Base-by-base conservation (phyloP, 53 echinoderm and acorn worm species). In the Mesocentrotus franciscanus region DNA sequence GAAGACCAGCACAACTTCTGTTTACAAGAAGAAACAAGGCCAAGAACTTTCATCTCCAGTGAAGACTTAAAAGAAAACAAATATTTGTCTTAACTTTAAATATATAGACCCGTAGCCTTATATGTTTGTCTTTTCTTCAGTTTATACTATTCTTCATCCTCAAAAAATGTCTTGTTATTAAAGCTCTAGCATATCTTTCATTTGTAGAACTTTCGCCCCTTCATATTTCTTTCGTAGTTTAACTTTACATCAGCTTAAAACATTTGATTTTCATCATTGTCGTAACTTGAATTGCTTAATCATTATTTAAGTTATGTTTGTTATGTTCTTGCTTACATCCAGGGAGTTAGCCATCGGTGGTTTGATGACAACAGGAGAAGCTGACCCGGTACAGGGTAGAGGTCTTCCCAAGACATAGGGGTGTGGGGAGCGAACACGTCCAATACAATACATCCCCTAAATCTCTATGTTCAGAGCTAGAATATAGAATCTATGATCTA, bases 401-500 rank as follows among this genome's bases (percentile, higher is more conserved):
- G 87, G 87, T 34, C 57, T 85, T 2, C 87, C 87, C 9, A 85
- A 8, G 57, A 57, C 57, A 9, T 27, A 85, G 58, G 87, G 83
- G 56, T 85, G 4, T n/a, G 87, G 57, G 27, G 87, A 57, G 6
- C 57, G 87, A 27, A 85, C 24, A 10, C 85, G 55, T 57, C 57
- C 57, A 9, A 85, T 16, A 24, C 87, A 85, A 57, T 85, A 85
- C 87, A 85, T 85, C 27, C 5, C 49, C 87, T 49, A 56, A 85
- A 56, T 22, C 6, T 57, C 5, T 32, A 11, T 57, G 17, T 39
- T 36, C 15, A 79, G 39, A 17, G 79, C 12, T 15, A 79, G 15
- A 79, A 79, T 16, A 36, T 85, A 7, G n/a, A 85, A 85, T 58
- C n/a, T 85, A 33, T n/a, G 87, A 85, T 83, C 83, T 85, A 49